Base-by-base conservation (phyloP, 2,888 invertebrate genomes). In the Smittia sp. region DNA sequence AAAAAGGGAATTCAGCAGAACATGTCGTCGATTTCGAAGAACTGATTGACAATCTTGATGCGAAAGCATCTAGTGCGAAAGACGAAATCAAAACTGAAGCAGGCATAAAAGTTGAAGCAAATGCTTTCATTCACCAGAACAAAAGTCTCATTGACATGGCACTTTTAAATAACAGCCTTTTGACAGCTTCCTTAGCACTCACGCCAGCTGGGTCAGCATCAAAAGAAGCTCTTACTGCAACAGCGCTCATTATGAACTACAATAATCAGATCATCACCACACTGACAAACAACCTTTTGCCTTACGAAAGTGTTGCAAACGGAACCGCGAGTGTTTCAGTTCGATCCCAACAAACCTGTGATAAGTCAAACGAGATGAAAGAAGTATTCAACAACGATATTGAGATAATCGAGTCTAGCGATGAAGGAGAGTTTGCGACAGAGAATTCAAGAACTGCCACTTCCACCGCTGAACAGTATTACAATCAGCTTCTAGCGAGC, bases 401-500 rank as follows among this genome's bases (percentile, higher is more conserved):
- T 24, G 72, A 72, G 24, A 58, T 72, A 62, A 72, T 74, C 41
- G 66, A 74, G 13, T 11, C 25, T 15, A 58, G 18, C 27, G 46
- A 65, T 13, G 67, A 66, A 32, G 46, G 62, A 54, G 52, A 74
- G 13, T 20, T n/a, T 11, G 15, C 6, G 0, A 46, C 6, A n/a
- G 22, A 58, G 9, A 58, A 22, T 4, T 13, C 7, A 18, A 4
- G 4, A n/a, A 4, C 52, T 22, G 62, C 20, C 4, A 62, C 24
- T 22, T 6, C 6, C 7, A 68, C 52, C 6, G 46, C 75, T 2
- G 74, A 75, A 25, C 75, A 75, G 27, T 76, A 75, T 52, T 76
- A 75, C 70, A 75, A 75, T 67, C 74, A 75, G 20, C 70, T 76
- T 18, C 69, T 76, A 3, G 75, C 72, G 7, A 72, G 76, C 46